Conservation (phyloP, 2,113 vertebrate species). For the Alethe diademata region DNA sequence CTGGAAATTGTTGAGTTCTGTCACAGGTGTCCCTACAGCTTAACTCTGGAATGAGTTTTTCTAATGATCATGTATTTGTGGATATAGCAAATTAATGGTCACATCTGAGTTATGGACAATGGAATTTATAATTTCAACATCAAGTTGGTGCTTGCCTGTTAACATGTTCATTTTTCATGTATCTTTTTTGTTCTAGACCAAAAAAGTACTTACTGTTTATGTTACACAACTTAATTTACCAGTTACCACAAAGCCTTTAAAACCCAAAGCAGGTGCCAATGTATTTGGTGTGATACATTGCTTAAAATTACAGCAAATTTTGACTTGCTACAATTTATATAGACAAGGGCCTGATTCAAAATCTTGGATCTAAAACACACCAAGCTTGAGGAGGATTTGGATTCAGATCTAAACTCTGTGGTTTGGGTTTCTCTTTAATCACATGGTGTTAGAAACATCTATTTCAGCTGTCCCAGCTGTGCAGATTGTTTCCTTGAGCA, state of each 20-base stretch:
- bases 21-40: background rate
- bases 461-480: conserved; percentile 61
- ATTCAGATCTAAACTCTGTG: conserved; percentile 35
- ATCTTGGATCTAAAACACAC: conserved; percentile 8
- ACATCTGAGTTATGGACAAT: background rate
- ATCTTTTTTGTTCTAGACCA: background rate
- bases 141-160: background rate
- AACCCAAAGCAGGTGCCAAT: background rate
- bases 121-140: background rate
- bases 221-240: background rate
- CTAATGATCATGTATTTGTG: background rate
- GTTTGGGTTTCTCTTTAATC: conserved; percentile 53
- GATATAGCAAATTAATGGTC: background rate
- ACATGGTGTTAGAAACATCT: conserved; percentile 47
- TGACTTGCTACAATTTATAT: background rate
- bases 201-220: background rate
- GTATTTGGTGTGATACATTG: background rate
- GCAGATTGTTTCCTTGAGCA: conserved; percentile 13
- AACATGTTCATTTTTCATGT: background rate
- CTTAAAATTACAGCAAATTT: conserved; percentile 12
- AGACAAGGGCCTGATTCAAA: background rate
- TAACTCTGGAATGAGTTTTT: background rate
- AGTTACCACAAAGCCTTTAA: background rate
- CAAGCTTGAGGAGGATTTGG: conserved; percentile 19
- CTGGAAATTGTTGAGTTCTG: background rate